These are phyloP conservation scores for Ptychodera flava DNA, from an alignment of 35 echinoderm and acorn worm species.

Conservation along the genomic window DNA sequence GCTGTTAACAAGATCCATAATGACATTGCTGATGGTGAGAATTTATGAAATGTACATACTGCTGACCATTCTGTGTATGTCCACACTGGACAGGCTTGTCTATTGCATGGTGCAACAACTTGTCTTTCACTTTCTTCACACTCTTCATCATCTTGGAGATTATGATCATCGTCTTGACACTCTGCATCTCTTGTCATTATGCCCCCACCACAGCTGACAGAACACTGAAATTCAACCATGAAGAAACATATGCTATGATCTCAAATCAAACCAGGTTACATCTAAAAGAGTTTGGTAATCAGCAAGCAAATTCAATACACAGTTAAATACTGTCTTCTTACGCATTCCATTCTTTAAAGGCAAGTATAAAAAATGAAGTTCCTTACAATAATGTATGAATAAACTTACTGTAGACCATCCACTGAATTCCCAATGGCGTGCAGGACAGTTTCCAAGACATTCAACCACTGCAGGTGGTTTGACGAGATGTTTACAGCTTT, in stretches of 20 bases:
- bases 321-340: no score
- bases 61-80: conserved; percentile 29
- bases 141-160: conserved; percentile 2
- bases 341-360: no score
- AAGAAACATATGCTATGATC: no score
- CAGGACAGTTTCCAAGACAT: conserved; percentile 29
- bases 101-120: conserved; percentile 34
- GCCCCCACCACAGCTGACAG: conserved; percentile 41
- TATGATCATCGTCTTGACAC: conserved; percentile 23
- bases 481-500: conserved; percentile 19
- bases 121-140: conserved; percentile 30
- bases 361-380: no score
- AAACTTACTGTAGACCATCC: conserved; percentile 54
- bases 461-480: conserved; percentile 39
- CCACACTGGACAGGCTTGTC: conserved; percentile 42
- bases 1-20: no score
- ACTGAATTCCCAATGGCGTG: conserved; percentile 42
- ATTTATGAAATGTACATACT: conserved; percentile 32
- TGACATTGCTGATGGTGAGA: no score
- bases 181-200: conserved; percentile 33
- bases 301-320: no score
- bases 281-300: no score
- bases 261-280: no score
- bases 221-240: conserved; percentile 72
- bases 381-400: no score